phyloP scores from a whole-genome alignment of 2,888 invertebrate genomes.

The Taphrorychus bicolor region DNA sequence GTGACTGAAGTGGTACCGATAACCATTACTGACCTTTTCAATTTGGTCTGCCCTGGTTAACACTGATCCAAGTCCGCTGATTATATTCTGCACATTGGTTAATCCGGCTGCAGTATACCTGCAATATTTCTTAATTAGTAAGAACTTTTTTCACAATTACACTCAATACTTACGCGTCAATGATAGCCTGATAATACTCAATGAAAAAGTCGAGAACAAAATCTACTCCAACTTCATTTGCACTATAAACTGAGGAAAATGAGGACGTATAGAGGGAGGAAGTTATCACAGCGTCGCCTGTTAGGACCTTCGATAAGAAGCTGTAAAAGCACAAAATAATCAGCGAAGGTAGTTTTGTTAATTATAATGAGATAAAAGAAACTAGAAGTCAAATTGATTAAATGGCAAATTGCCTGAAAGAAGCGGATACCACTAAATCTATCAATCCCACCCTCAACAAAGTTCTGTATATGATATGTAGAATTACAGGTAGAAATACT shows the following conservation, averaged over 20 bases:
- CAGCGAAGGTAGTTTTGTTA: too few species aligned
- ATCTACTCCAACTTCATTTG: constrained; percentile 59
- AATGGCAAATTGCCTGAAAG: too few species aligned
- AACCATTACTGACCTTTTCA: constrained; percentile 8
- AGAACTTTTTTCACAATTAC: neutral
- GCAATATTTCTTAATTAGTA: neutral
- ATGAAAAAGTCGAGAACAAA: constrained; percentile 63
- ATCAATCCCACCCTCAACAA: too few species aligned
- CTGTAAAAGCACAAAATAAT: neutral
- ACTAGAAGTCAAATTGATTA: too few species aligned
- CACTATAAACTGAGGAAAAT: constrained; percentile 31
- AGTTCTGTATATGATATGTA: too few species aligned
- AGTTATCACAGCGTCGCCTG: constrained; percentile 56
- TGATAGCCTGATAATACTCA: constrained; percentile 50
- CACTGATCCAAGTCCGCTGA: neutral
- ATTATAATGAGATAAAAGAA: too few species aligned
- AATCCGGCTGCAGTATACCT: constrained; percentile 1
- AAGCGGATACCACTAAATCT: too few species aligned
- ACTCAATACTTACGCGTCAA: constrained; percentile 1
- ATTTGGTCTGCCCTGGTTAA: constrained; percentile 7
- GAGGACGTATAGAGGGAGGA: constrained; percentile 56
- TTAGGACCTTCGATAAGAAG: constrained; percentile 41
- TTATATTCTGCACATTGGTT: neutral
- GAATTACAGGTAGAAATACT: too few species aligned
- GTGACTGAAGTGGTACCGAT: too few species aligned